phyloP scores from a whole-genome alignment of 2,797 vertebrate genomes.

The Cryptoblepharus egeriae region DNA sequence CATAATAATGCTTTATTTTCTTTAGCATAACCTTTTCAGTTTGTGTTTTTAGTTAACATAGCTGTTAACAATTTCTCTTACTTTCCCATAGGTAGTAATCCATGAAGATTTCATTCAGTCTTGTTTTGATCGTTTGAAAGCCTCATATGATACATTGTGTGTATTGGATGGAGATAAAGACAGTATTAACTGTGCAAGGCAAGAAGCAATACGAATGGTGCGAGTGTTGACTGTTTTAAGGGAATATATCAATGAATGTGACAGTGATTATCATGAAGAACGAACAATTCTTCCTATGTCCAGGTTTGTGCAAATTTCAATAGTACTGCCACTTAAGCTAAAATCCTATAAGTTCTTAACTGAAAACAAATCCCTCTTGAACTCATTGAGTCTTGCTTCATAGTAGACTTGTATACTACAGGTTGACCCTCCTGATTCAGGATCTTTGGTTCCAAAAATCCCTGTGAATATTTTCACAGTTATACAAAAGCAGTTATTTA shows the following conservation, averaged over 20 bases:
- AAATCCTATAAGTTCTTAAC: not conserved
- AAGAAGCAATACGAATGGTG: conserved; percentile 99
- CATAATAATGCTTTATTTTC: too few species aligned
- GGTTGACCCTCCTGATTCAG: too few species aligned
- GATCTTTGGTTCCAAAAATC: too few species aligned
- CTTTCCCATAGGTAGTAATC: conserved; percentile 90
- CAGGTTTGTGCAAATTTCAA: conserved; percentile 81
- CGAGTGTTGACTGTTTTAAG: conserved; percentile 96
- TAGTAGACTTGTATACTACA: not conserved
- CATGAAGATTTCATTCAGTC: conserved; percentile 99
- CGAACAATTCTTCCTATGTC: conserved; percentile 99
- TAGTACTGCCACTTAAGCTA: not conserved
- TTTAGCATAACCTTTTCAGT: not conserved
- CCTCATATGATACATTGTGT: conserved; percentile 96
- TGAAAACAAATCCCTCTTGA: too few species aligned
- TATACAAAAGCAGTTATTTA: too few species aligned
- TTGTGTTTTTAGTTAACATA: conserved; percentile 29
- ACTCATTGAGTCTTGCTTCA: too few species aligned
- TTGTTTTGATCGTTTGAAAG: conserved; percentile 98
- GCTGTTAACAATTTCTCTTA: conserved; percentile 34
- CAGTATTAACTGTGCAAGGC: conserved; percentile 98
- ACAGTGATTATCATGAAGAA: conserved; percentile 99
- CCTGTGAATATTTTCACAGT: too few species aligned
- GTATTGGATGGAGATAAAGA: conserved; percentile 99
- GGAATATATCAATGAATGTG: conserved; percentile 99